phyloP scores from a whole-genome alignment of 1,140 invertebrate genomes.

The Helicoverpa armigera region DNA sequence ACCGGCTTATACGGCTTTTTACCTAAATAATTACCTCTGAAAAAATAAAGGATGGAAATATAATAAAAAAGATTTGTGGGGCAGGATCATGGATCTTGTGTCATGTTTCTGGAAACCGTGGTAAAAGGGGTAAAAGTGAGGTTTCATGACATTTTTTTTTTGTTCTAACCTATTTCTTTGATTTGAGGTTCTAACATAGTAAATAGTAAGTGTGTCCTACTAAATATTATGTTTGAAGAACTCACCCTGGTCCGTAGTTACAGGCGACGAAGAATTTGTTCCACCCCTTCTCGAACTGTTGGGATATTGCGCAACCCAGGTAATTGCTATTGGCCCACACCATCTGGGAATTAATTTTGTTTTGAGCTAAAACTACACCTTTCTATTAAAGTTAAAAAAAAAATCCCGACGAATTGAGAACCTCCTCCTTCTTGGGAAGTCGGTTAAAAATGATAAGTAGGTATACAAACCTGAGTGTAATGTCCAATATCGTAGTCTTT shows the following conservation, averaged over 20 bases:
- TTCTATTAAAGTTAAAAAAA: too few relatives aligned
- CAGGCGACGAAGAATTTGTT: conserved; percentile 72
- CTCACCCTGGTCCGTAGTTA: conserved; percentile 76
- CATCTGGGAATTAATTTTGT: conserved; percentile 66
- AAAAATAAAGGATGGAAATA: conserved; percentile 41
- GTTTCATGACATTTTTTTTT: background rate
- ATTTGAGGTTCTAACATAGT: background rate
- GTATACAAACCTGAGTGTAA: conserved; percentile 72
- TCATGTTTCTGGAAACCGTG: conserved; percentile 6
- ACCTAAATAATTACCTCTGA: conserved; percentile 66
- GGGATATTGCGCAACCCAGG: conserved; percentile 71
- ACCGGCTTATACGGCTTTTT: conserved; percentile 61
- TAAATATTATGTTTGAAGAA: conserved; percentile 18
- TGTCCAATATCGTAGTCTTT: conserved; percentile 64
- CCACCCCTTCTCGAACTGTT: conserved; percentile 51
- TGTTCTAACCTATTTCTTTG: background rate
- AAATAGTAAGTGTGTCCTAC: background rate
- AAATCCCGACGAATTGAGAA: too few relatives aligned
- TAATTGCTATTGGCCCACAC: conserved; percentile 68
- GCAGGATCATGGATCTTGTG: too few relatives aligned
- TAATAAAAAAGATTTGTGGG: background rate
- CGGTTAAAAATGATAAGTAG: background rate
- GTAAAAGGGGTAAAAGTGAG: background rate
- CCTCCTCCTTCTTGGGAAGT: too few relatives aligned
- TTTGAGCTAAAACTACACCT: background rate